Evolutionary conservation across 1,140 invertebrate species (phyloP), one percentile per base, ranked within the genome.

Genomic region (Temnothorax curvispinosus): DNA sequence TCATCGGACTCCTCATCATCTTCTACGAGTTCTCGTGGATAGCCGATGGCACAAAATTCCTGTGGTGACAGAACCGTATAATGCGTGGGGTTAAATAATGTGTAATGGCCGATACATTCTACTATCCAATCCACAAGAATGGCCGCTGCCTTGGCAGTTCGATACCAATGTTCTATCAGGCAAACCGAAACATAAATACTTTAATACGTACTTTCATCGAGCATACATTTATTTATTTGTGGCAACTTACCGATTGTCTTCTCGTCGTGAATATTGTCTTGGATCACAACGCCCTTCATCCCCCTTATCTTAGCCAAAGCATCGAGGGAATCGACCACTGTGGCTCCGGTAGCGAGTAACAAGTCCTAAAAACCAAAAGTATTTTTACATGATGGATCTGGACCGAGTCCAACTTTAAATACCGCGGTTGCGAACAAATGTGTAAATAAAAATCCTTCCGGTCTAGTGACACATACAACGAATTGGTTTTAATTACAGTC

Each of bases 61-160:
- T 89, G 52, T 0, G 81, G 4, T 32, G 35, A 77, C 7, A 84
- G 71, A 78, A 87, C 76, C 3, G 93, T 86, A 21, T 93, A 94
- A 3, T 77, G n/a, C 0, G 67, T 74, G 27, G 94, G 82, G 3
- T 92, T 90, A 35, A 93, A 54, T 69, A 94, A 64, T 84, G 78
- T 90, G 71, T 93, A 95, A 18, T 90, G 91, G 80, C 94, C 91
- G 65, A 94, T 92, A 81, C 94, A 87, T 38, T 94, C 92, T 0
- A 94, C 86, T 3, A 93, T 54, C 94, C 94, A 95, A 21, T 93
- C 91, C 54, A 90, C 75, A 21, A 47, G 50, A 21, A 94, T 67
- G 1, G 90, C 69, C 27, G 93, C 71, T 0, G 92, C 93, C 13
- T 54, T 65, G 0, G 75, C 32, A 62, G 84, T 85, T 9, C 15